Evolutionary conservation across 1,140 invertebrate species (phyloP).

Genomic region (Drosophila triauraria): DNA sequence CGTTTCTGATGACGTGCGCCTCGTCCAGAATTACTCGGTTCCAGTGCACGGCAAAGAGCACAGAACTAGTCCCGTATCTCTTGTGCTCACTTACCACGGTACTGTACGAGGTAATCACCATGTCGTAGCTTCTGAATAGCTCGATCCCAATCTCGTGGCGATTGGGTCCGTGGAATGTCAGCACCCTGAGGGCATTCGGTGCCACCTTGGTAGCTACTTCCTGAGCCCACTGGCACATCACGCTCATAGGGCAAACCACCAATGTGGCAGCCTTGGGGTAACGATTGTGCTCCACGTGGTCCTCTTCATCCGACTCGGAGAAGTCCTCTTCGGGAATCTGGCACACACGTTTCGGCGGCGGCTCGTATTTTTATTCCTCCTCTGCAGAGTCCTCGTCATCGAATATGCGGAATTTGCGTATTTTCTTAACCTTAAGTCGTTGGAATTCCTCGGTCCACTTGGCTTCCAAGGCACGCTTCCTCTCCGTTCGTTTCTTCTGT

Average conservation of each 20-base stretch:
- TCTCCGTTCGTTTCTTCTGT: neutral
- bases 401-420: slow-evolving; percentile 14
- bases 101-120: slow-evolving; percentile 53
- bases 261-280: slow-evolving; percentile 31
- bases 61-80: slow-evolving; percentile 15
- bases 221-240: slow-evolving; percentile 53
- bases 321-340: neutral
- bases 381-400: slow-evolving; percentile 22
- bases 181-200: slow-evolving; percentile 15
- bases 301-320: slow-evolving; percentile 1
- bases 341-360: neutral
- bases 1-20: slow-evolving; percentile 52
- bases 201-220: slow-evolving; percentile 47
- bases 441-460: slow-evolving; percentile 22
- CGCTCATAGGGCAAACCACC: slow-evolving; percentile 56
- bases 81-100: slow-evolving; percentile 25
- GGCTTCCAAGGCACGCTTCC: neutral
- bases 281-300: neutral
- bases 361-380: slow-evolving; percentile 10
- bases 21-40: slow-evolving; percentile 58
- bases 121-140: slow-evolving; percentile 18
- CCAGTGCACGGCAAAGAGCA: slow-evolving; percentile 45
- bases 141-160: slow-evolving; percentile 28
- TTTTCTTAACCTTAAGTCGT: neutral
- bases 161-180: slow-evolving; percentile 47